These are phyloP conservation scores for Buphagus erythrorhynchus DNA, from an alignment of 2,797 vertebrate species.

Conservation along the genomic window DNA sequence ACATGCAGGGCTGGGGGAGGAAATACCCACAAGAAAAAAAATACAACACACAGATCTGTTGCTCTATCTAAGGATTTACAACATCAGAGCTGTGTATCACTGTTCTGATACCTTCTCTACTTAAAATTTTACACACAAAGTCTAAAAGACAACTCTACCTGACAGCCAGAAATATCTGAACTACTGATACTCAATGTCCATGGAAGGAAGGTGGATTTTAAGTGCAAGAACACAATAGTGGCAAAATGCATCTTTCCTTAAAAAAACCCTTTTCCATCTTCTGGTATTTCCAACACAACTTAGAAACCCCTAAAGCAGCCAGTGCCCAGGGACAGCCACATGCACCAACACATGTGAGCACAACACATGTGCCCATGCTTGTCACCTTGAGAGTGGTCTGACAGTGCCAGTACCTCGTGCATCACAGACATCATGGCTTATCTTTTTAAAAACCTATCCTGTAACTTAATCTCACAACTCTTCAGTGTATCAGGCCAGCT, in stretches of 20 bases:
- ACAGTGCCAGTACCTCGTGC: neutral
- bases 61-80: neutral
- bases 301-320: neutral
- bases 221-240: neutral
- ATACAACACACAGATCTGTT: neutral
- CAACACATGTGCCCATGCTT: rapidly evolving
- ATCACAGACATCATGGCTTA: neutral
- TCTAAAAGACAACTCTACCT: neutral
- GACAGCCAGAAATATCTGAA: neutral
- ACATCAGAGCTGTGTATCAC: neutral
- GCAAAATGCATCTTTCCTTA: neutral
- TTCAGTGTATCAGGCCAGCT: neutral
- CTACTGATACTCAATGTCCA: neutral
- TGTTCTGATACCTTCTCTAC: neutral
- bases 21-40: neutral
- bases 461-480: neutral
- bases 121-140: neutral
- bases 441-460: neutral
- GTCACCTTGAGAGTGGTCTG: rapidly evolving
- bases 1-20: rapidly evolving
- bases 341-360: neutral
- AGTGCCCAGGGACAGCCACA: rapidly evolving
- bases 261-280: neutral
- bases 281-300: neutral
- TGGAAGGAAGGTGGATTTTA: neutral